phyloP scores from a whole-genome alignment of 2,797 vertebrate species.

The Pangasius mekongensis region DNA sequence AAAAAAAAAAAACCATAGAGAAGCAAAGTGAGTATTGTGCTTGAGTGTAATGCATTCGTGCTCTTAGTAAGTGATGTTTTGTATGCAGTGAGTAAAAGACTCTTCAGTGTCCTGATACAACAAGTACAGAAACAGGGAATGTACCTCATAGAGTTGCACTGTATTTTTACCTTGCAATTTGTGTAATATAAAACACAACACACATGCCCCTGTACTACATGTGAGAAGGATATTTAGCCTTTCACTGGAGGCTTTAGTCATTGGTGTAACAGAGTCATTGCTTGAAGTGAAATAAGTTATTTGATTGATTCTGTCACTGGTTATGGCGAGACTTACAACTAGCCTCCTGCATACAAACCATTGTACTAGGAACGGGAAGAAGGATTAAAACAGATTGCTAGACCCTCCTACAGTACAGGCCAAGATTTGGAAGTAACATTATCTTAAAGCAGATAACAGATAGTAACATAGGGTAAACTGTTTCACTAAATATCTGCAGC shows the following conservation, averaged over 20 bases:
- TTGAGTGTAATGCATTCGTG: not conserved
- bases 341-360: not conserved
- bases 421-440: not conserved
- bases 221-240: not conserved
- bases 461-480: not conserved
- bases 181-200: not conserved
- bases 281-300: conserved; percentile 24
- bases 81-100: not conserved
- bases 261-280: too few relatives aligned
- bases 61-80: not conserved
- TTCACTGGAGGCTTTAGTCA: too few relatives aligned
- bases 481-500: not conserved
- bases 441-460: not conserved
- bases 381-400: conserved; percentile 36
- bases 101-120: not conserved
- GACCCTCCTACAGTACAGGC: not conserved
- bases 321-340: not conserved
- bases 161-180: not conserved
- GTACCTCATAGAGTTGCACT: not conserved
- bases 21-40: conserved; percentile 8
- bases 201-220: not conserved
- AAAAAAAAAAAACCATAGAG: not conserved
- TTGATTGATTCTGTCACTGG: conserved; percentile 11
- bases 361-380: conserved; percentile 11
- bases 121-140: not conserved